Base-by-base conservation (phyloP, 2,888 invertebrate genomes). In the Xylota segnis region DNA sequence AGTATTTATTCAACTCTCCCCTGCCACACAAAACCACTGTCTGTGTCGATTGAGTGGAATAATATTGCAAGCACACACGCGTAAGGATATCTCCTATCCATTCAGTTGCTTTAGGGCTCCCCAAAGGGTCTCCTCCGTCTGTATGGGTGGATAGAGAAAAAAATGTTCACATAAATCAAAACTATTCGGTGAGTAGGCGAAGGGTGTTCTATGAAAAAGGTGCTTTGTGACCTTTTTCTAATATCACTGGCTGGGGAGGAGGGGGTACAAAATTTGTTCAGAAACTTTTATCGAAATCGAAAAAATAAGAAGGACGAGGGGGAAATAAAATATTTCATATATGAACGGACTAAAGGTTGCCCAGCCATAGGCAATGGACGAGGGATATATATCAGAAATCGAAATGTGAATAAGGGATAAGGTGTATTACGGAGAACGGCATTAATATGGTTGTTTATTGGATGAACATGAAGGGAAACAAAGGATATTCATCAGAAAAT, bases 401-500 rank as follows among this genome's bases (percentile, higher is more conserved):
- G 75, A 79, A 84, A 70, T 75, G 79, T 84, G 79, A 83, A 78
- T 78, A 74, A 70, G 34, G 78, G 63, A 74, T 78, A 45, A 68
- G 66, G 56, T 40, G 32, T 4, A 16, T 14, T 18, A 16, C 12
- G 34, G 27, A 34, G 47, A 4, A 12, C 23, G 56, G 27, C 37
- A 79, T 75, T 79, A 65, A 70, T 63, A 74, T 34, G 58, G 61
- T 84, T 84, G 79, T 84, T 84, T 84, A 84, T 84, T 79, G 79
- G 70, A 61, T 68, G 70, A 52, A 58, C 75, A 75, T 82, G 56
- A 76, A 70, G 27, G 50, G 16, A 72, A 37, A 50, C 59, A 59
- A 72, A 58, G 50, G 72, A 72, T 50, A 77, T 77, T 54, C 68
- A 54, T 77, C 77, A 77, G 83, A 50, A 23, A 72, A 72, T 72